Conservation (phyloP, 2,113 vertebrate species). For the Calyptomena viridis region DNA sequence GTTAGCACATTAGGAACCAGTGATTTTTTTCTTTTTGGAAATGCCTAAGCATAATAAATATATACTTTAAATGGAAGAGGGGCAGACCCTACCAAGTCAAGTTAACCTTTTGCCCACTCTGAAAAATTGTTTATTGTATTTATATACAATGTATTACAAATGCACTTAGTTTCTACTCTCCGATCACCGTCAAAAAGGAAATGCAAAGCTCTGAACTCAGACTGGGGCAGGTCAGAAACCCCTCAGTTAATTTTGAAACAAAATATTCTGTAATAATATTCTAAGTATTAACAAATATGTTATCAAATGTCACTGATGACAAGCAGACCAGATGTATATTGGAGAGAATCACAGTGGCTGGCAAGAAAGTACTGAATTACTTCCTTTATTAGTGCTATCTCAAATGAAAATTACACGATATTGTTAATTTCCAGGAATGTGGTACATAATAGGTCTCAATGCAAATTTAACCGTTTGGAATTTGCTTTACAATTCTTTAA, state of each 20-base stretch:
- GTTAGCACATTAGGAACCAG: conserved; percentile 15
- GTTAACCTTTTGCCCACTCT: not conserved
- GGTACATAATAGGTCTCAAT: not conserved
- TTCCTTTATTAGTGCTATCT: conserved; percentile 2
- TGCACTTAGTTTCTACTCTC: not conserved
- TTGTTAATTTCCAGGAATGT: not conserved
- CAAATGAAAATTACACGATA: not conserved
- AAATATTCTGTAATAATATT: not conserved
- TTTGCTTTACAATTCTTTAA: not conserved
- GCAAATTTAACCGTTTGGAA: not conserved
- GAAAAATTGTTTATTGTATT: not conserved
- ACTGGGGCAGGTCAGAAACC: not conserved
- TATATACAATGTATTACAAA: not conserved
- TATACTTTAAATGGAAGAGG: not conserved
- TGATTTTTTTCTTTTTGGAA: not conserved
- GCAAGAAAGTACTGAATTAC: not conserved
- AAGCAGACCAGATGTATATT: not conserved
- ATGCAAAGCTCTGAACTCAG: not conserved
- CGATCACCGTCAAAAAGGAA: not conserved
- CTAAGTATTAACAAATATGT: not conserved
- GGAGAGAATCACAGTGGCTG: not conserved
- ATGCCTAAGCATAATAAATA: not conserved
- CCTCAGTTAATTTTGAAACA: not conserved
- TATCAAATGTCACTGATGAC: not conserved
- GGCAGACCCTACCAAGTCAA: not conserved